These are phyloP conservation scores for Diarsia rubi DNA, from an alignment of 2,888 invertebrate genomes.

Conservation along the genomic window DNA sequence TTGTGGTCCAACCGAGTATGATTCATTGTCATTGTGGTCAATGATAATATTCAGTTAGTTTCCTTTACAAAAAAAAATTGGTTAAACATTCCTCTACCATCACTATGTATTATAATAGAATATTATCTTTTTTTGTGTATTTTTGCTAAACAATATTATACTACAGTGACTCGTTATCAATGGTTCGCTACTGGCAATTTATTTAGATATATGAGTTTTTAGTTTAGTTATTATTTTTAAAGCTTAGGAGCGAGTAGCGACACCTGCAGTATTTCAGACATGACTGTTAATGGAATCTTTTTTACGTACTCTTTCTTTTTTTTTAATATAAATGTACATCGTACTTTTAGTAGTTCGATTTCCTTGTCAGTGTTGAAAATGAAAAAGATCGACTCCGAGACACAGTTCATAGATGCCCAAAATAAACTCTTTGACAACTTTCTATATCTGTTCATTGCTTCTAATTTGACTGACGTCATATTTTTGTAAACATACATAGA, in stretches of 20 bases:
- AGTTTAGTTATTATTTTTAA: conserved; percentile 48
- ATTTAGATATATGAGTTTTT: conserved; percentile 50
- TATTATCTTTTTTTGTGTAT: conserved; percentile 54
- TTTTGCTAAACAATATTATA: conserved; percentile 61
- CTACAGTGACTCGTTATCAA: conserved; percentile 21
- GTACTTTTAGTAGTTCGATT: conserved; percentile 50
- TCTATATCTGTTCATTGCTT: neutral
- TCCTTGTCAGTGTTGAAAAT: conserved; percentile 30
- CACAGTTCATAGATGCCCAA: neutral
- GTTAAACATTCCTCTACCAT: conserved; percentile 64
- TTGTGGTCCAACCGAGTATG: conserved; percentile 45
- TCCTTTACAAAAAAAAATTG: conserved; percentile 51
- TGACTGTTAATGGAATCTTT: conserved; percentile 43
- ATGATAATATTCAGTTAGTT: conserved; percentile 49
- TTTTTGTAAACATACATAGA: neutral
- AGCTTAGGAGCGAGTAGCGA: conserved; percentile 45
- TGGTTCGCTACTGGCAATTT: conserved; percentile 53
- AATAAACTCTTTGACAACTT: neutral
- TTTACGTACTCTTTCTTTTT: conserved; percentile 28
- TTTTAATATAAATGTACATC: conserved; percentile 20
- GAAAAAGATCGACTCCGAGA: conserved; percentile 20
- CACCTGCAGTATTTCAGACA: conserved; percentile 32
- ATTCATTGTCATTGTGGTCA: conserved; percentile 55
- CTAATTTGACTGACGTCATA: neutral
- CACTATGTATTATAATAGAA: conserved; percentile 38